Percentiles rank a stretch among this genome's conserved stretches.
phyloP scores from a whole-genome alignment of 2,888 invertebrate genomes.

The Sarcophaga caerulescens region DNA sequence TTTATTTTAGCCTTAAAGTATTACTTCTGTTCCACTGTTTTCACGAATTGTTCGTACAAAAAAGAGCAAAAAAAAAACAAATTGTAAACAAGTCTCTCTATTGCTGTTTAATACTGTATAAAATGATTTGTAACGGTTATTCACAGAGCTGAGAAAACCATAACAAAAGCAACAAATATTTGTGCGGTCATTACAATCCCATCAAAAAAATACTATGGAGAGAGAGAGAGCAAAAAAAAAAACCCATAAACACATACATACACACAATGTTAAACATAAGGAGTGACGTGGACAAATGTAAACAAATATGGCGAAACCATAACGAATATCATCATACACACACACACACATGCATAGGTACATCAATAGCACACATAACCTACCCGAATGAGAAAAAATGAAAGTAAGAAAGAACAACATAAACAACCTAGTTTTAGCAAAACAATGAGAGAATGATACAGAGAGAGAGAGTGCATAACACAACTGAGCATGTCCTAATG shows the following conservation, averaged over 20 bases:
- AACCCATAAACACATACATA: background rate
- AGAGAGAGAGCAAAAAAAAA: background rate
- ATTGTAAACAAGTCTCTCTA: conserved; percentile 20
- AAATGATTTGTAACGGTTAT: conserved; percentile 10
- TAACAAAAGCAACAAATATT: conserved; percentile 50
- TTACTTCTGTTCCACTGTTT: too few relatives aligned
- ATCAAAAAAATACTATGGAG: background rate
- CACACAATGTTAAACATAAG: conserved; percentile 23
- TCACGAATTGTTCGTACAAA: too few relatives aligned
- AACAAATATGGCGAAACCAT: conserved; percentile 47
- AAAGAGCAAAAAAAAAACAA: background rate
- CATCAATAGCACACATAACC: conserved; percentile 16
- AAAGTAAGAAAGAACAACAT: conserved; percentile 27
- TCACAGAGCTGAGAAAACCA: background rate
- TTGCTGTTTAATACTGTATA: background rate
- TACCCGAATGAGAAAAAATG: conserved; percentile 38
- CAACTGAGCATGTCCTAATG: conserved; percentile 48
- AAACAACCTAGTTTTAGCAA: conserved; percentile 26
- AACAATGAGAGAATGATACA: background rate
- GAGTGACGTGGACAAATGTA: conserved; percentile 59
- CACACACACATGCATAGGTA: conserved; percentile 6
- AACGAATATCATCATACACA: background rate
- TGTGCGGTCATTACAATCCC: conserved; percentile 29
- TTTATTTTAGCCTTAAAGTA: too few relatives aligned
- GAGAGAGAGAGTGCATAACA: background rate